Base-by-base conservation (phyloP, 2,888 invertebrate species). In the Magallana nippona region DNA sequence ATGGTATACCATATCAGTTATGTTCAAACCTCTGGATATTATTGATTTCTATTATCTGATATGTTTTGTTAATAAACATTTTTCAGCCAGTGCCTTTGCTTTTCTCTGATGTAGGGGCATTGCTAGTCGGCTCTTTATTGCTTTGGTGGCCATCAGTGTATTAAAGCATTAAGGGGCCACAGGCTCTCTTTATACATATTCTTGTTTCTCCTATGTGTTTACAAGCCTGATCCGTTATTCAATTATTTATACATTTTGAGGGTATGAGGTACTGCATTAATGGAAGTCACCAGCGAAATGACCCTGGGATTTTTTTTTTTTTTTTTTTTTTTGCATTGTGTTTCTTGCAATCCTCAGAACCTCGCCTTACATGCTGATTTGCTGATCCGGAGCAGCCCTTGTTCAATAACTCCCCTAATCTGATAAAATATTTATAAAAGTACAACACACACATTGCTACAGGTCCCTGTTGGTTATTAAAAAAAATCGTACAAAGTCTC, bases 41-140 rank as follows among this genome's bases (percentile, higher is more conserved):
- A 63, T 63, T 63, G 63, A 63, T 63, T 13, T 63, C 15, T 1
- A 44, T 27, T 22, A 27, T 63, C 63, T 63, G 27, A 63, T 63
- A 63, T 63, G 27, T 63, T 63, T 63, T 63, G 19, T 63, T 27
- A 63, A 63, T 63, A 63, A 63, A 63, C 63, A 63, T 8, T 63
- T 22, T 63, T 27, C 27, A 27, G 63, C 63, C 63, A 13, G 10
- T 8, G 22, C 27, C 19, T 13, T 44, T 44, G 44, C 44, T 5
- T 44, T 44, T 44, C 44, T 44, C 8, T 44, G 44, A 44, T 44
- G 44, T 44, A 44, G 44, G 44, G 44, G 44, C 44, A 44, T 5
- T 5, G 44, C 44, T 44, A 8, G 44, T 44, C 44, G 44, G 44
- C 44, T 44, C 19, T 62, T 62, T 19, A 63, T 27, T 63, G 63